These are phyloP conservation scores for Pipistrellus pygmaeus DNA, from an alignment of 2,797 vertebrate genomes.

Conservation along the genomic window DNA sequence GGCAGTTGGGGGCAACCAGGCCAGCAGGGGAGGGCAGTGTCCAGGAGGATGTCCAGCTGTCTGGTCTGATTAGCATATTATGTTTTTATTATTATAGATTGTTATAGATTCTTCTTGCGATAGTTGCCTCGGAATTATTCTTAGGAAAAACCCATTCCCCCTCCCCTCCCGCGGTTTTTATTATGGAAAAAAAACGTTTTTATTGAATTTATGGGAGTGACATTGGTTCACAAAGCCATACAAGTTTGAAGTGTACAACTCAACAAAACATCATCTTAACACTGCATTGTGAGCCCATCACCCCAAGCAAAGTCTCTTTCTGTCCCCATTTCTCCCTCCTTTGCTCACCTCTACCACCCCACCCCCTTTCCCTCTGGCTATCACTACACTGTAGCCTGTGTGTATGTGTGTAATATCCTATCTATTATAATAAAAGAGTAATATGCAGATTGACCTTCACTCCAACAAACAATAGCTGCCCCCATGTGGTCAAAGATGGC, in stretches of 20 bases:
- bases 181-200: not conserved
- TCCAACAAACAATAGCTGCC: too few species aligned
- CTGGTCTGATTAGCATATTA: too few species aligned
- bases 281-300: not conserved
- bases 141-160: not conserved
- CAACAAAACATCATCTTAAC: not conserved
- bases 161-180: not conserved
- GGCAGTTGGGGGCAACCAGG: too few species aligned
- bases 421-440: too few species aligned
- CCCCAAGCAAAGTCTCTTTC: not conserved
- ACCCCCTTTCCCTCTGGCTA: not conserved
- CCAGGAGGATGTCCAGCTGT: too few species aligned
- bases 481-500: too few species aligned
- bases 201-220: not conserved
- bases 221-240: not conserved
- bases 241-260: not conserved
- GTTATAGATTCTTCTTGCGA: not conserved
- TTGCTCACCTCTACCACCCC: not conserved
- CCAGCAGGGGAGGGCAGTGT: too few species aligned
- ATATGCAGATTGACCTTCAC: too few species aligned
- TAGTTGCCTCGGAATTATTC: slow-evolving; percentile 12
- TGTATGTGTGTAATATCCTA: not conserved
- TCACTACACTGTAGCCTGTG: not conserved
- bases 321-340: not conserved
- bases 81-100: too few species aligned